These are phyloP conservation scores for Pardalotus punctatus DNA, from an alignment of 2,113 vertebrate genomes.

Conservation along the genomic window DNA sequence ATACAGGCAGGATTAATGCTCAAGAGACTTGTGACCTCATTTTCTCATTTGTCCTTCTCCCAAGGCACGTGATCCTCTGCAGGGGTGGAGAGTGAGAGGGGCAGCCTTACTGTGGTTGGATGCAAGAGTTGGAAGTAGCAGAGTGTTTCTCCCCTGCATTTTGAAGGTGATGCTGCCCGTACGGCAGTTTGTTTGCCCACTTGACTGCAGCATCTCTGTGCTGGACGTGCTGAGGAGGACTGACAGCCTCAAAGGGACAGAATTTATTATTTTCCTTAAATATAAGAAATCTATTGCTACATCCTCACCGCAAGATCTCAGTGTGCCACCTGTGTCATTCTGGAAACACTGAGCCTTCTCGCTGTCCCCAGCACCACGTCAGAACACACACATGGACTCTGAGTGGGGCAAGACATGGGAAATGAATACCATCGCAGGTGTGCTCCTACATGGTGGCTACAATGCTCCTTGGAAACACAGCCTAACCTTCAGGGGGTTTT, in stretches of 20 bases:
- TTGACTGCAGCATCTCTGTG: not conserved
- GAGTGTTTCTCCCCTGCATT: not conserved
- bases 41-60: not conserved
- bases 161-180: not conserved
- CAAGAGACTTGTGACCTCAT: not conserved
- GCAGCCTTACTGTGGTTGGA: fast-evolving
- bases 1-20: not conserved
- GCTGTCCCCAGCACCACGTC: fast-evolving
- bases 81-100: not conserved
- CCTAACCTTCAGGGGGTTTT: not conserved
- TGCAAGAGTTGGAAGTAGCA: not conserved
- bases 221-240: not conserved
- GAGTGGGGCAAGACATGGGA: not conserved
- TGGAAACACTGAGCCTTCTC: not conserved
- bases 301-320: not conserved
- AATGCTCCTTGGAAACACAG: not conserved
- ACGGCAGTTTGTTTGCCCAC: not conserved
- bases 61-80: not conserved
- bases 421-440: not conserved
- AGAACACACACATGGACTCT: fast-evolving
- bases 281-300: not conserved
- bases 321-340: not conserved
- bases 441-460: not conserved
- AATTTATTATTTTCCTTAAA: not conserved
- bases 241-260: not conserved